Evolutionary conservation across 2,888 invertebrate species (phyloP).

Genomic region (Leucoptera coffeella): DNA sequence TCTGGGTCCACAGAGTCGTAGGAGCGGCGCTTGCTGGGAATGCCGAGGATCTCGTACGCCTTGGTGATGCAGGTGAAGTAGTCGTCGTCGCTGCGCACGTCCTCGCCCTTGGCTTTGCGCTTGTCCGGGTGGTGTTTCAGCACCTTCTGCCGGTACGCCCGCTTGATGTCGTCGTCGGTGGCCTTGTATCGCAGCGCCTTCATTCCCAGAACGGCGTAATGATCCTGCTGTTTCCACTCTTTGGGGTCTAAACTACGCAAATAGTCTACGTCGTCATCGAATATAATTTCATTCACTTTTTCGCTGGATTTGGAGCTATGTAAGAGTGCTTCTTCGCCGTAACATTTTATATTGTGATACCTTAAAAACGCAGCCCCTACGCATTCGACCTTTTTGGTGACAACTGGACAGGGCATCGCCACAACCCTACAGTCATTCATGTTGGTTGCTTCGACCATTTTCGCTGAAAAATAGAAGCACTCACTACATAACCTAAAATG

Average conservation of each 20-base stretch:
- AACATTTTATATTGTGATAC: constrained; percentile 42
- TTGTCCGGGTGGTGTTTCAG: constrained; percentile 98
- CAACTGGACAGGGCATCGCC: constrained; percentile 23
- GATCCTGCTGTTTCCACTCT: constrained; percentile 97
- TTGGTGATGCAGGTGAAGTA: constrained; percentile 98
- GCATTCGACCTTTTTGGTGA: constrained; percentile 41
- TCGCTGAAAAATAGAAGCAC: no score
- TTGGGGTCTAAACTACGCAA: constrained; percentile 87
- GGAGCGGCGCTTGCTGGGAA: constrained; percentile 72
- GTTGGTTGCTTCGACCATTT: constrained; percentile 33
- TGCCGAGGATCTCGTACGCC: constrained; percentile 88
- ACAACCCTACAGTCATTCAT: constrained; percentile 20
- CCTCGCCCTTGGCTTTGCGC: constrained; percentile 84
- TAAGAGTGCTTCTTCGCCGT: constrained; percentile 36
- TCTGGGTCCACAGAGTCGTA: constrained; percentile 96
- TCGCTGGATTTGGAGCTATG: constrained; percentile 32
- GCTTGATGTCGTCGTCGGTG: constrained; percentile 87
- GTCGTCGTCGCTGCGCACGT: constrained; percentile 84
- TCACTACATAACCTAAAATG: no score
- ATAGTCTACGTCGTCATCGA: constrained; percentile 72
- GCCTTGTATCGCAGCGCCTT: constrained; percentile 77
- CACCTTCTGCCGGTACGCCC: constrained; percentile 73
- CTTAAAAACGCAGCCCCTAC: constrained; percentile 43
- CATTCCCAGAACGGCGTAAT: constrained; percentile 92
- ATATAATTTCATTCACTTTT: constrained; percentile 34